phyloP scores from a whole-genome alignment of 2,113 vertebrate genomes.

The Platysternon megacephalum region DNA sequence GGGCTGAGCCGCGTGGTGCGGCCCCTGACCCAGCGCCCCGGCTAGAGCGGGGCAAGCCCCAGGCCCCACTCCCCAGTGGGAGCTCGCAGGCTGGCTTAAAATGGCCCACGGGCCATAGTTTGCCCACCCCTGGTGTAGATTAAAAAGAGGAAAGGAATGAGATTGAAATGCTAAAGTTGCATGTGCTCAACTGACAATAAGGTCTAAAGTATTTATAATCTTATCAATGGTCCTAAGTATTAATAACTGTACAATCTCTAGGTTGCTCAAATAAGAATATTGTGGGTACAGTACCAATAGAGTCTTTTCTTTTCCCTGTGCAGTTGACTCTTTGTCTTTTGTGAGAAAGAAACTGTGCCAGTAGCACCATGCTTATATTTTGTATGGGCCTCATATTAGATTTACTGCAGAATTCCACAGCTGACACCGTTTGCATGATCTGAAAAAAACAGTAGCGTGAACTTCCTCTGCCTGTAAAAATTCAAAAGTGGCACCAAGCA shows the following conservation, averaged over 20 bases:
- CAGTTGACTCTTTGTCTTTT: neutral
- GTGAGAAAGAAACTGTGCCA: neutral
- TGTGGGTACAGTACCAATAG: neutral
- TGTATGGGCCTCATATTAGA: neutral
- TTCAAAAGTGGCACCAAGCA: neutral
- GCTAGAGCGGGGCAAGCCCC: no score
- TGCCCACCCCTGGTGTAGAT: neutral
- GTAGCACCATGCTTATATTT: neutral
- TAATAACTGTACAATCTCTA: neutral
- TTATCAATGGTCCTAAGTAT: neutral
- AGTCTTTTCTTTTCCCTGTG: neutral
- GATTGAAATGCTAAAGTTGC: neutral
- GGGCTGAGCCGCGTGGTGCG: no score
- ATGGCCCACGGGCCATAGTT: no score
- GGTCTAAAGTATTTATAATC: neutral
- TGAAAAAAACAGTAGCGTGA: neutral
- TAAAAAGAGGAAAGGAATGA: neutral
- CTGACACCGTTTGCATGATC: neutral
- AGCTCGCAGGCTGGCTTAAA: no score
- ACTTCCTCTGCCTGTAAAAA: neutral
- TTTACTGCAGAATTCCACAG: neutral
- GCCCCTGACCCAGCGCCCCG: no score
- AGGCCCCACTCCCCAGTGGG: no score
- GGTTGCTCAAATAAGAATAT: neutral
- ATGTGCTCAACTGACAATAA: neutral